Conservation (phyloP, 1,140 invertebrate genomes). For the Agrilus planipennis region DNA sequence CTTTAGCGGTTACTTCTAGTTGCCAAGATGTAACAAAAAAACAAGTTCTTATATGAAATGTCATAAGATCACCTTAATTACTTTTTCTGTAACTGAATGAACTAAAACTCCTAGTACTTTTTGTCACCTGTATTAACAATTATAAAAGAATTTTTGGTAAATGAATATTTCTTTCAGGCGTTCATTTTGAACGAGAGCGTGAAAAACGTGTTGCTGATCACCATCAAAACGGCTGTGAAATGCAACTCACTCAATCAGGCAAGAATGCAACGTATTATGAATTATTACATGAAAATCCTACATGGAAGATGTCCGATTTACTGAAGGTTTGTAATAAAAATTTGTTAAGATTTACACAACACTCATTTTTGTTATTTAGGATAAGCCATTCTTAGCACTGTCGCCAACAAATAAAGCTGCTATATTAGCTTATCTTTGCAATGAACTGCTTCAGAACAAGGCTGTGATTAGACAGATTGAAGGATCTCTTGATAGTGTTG, state of each 20-base stretch:
- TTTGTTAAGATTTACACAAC: not conserved
- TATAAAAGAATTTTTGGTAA: slow-evolving; percentile 1
- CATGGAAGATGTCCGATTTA: slow-evolving; percentile 59
- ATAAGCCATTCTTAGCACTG: slow-evolving; percentile 74
- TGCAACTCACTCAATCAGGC: slow-evolving; percentile 42
- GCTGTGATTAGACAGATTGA: slow-evolving; percentile 72
- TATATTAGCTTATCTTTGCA: slow-evolving; percentile 82
- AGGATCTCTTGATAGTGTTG: slow-evolving; percentile 58
- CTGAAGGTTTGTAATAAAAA: slow-evolving; percentile 27
- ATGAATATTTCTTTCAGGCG: slow-evolving; percentile 32
- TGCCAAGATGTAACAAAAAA: not conserved
- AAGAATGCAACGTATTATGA: slow-evolving; percentile 70
- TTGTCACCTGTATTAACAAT: no score
- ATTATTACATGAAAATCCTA: slow-evolving; percentile 58
- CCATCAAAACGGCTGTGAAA: slow-evolving; percentile 57
- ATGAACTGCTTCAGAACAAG: slow-evolving; percentile 88
- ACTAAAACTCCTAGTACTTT: no score
- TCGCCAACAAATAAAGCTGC: slow-evolving; percentile 77
- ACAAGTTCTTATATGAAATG: no score
- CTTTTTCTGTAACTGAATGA: no score
- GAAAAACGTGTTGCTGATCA: slow-evolving; percentile 67
- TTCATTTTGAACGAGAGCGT: slow-evolving; percentile 62
- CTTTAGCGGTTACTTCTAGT: not conserved
- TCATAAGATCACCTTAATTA: no score
- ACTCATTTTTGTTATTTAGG: slow-evolving; percentile 25